Evolutionary conservation across 2,888 invertebrate species (phyloP), one percentile per base, ranked within the genome.

Genomic region (Leptopterna dolabrata): DNA sequence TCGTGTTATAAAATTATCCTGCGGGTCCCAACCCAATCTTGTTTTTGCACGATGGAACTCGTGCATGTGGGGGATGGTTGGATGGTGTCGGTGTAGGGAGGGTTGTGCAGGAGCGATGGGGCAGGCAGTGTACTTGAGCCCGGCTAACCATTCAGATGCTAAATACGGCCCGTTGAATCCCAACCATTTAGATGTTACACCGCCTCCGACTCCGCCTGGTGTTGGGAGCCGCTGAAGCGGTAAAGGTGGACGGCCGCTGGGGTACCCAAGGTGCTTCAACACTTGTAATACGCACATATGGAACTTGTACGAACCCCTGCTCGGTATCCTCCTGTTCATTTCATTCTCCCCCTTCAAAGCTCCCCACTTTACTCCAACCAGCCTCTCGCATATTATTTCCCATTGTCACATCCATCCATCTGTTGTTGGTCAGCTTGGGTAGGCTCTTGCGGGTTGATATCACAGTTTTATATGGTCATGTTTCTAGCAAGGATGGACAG

Each of bases 81-180:
- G 4, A 24, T 63, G 19, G 63, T 6, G 27, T 63, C 7, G 24
- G 63, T 11, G 63, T 19, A 11, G 1, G 13, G 13, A 7, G 16
- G 16, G 36, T 16, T 30, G 30, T 30, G 30, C n/a, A 16, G 7
- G 73, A 3, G 36, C 16, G 73, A 3, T 7, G 36, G 19, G 78
- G 43, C 45, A 6, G 41, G n/a, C 1, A 19, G 76, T 19, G 76
- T 29, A 41, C 47, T 78, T 43, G 45, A 78, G 78, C 24, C 27
- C 43, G 78, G 45, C n/a, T 78, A 43, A 19, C 78, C 78, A 78
- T 78, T 78, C 78, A 78, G 16, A 78, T 78, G 78, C 78, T 78
- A 45, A 78, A 43, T 78, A 78, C 78, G 78, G 78, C 36, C 27
- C 45, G 78, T 29, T 43, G 78, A 78, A 45, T 36, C 45, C 16